Evolutionary conservation across 2,888 invertebrate species (phyloP), one percentile per base, ranked within the genome.

Genomic region (Lithosia quadra): DNA sequence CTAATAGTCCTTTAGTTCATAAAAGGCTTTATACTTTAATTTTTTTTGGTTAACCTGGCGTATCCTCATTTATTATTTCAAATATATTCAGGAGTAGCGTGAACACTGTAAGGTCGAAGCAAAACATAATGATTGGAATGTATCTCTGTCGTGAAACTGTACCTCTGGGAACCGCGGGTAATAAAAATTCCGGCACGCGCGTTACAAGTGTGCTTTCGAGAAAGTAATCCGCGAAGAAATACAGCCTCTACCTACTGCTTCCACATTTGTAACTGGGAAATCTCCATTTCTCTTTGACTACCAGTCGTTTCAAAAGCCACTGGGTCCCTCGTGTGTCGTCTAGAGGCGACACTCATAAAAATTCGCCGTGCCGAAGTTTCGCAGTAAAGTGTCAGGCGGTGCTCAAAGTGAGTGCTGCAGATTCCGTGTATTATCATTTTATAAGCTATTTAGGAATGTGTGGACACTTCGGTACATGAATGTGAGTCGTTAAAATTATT

Each of bases 231-330:
- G 84, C 85, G 90, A 92, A 93, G 92, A 93, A 91, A 93, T 93
- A 93, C 91, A 90, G 88, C 90, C 87, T 85, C 86, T 83, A 88
- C 90, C 90, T 90, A 91, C 91, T 86, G 90, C 89, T 92, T 90
- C 87, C 91, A 92, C 92, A 93, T 94, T 94, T 93, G 93, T 93
- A 93, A 92, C 93, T 87, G 88, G 86, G 86, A 93, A 93, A 94
- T 93, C 92, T 93, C 92, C 92, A 94, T 94, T 93, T 93, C 92
- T 91, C 93, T 93, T 93, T 94, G 93, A 93, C 91, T 92, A 86
- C 86, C 88, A 91, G 92, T 90, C 93, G 91, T 92, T 93, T 89
- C 89, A 88, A 90, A 90, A 90, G 92, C 91, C 92, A 90, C 88
- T 81, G 88, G 82, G 88, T 92, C 93, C 92, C 93, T 81, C 80